Evolutionary conservation across 2,797 vertebrate genomes (phyloP), one percentile per base, ranked within the genome.

Genomic region (Okamejei kenojei): DNA sequence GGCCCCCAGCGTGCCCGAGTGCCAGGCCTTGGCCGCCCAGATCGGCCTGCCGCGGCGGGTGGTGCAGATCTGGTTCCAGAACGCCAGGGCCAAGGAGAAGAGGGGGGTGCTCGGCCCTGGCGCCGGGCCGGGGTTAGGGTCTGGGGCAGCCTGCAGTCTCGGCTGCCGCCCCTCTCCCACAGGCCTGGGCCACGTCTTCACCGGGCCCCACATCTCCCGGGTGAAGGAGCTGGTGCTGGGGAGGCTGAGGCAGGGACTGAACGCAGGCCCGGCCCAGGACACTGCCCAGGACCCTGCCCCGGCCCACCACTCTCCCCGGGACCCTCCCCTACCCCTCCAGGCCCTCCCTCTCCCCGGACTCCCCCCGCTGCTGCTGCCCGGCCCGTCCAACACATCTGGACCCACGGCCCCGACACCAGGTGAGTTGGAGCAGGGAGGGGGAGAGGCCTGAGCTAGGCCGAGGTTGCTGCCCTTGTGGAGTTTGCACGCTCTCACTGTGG

Each of bases 41-140:
- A 99, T 99, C 95, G 99, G 99, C 97, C 98, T 99, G 97, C 99
- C 99, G 97, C 99, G 99, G 97, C 98, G 99, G 97, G 99, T 99
- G 93, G 98, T 99, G 96, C 99, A 99, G 96, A 99, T 99, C 95
- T 99, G 99, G 99, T 99, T 99, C 97, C 99, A 99, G 97, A 99
- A 99, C 96, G 99, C 99, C 93, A 97, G 99, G 95, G 98, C 99
- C 65, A 99, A 99, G 96, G 99, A 99, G 95, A 99, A 99, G 96
- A 99, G 99, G 94, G 99, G 45, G 45, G 45, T 45, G 45, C 45
- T 45, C 0, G 45, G 45, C 45, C 45, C 45, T 45, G 45, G 45
- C 45, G 1, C 45, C 45, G 45, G 45, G 45, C 98, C 96, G 98
- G 98, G 96, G 98, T 98, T 94, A 99, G 98, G 96, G 99, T 98